phyloP scores from a whole-genome alignment of 1,140 invertebrate genomes.

The Hyles euphorbiae region DNA sequence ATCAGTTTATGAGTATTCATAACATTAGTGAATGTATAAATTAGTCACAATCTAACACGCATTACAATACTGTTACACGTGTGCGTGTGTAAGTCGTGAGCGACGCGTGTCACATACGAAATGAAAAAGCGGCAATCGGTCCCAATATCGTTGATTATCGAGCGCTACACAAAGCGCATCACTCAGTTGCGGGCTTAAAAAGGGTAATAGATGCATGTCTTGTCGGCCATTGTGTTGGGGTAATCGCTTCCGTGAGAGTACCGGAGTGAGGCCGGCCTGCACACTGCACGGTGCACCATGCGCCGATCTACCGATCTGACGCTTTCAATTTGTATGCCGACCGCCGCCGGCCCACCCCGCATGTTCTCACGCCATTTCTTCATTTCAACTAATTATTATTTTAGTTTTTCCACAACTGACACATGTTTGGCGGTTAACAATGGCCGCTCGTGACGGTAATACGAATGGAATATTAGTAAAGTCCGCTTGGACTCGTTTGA shows the following conservation, averaged over 20 bases:
- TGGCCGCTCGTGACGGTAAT: constrained; percentile 52
- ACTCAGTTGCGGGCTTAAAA: constrained; percentile 53
- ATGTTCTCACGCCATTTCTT: constrained; percentile 64
- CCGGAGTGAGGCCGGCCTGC: constrained; percentile 14
- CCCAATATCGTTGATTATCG: constrained; percentile 40
- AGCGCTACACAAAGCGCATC: constrained; percentile 41
- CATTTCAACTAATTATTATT: constrained; percentile 69
- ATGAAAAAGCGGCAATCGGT: not conserved
- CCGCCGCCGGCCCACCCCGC: constrained; percentile 49
- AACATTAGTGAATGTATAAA: too few relatives aligned
- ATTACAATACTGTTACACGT: too few relatives aligned
- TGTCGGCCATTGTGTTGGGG: constrained; percentile 64
- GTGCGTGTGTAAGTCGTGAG: too few relatives aligned
- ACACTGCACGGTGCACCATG: constrained; percentile 8
- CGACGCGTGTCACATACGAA: not conserved
- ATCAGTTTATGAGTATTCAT: too few relatives aligned
- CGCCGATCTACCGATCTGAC: constrained; percentile 52
- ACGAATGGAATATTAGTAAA: constrained; percentile 17
- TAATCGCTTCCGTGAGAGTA: constrained; percentile 70
- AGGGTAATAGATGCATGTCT: constrained; percentile 69
- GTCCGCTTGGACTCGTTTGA: too few relatives aligned
- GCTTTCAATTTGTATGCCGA: constrained; percentile 70
- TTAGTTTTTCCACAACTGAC: constrained; percentile 55
- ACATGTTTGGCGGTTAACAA: constrained; percentile 51
- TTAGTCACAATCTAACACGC: too few relatives aligned